These are phyloP conservation scores for Ormyrus nitidulus DNA, from an alignment of 2,888 invertebrate genomes.

Conservation along the genomic window DNA sequence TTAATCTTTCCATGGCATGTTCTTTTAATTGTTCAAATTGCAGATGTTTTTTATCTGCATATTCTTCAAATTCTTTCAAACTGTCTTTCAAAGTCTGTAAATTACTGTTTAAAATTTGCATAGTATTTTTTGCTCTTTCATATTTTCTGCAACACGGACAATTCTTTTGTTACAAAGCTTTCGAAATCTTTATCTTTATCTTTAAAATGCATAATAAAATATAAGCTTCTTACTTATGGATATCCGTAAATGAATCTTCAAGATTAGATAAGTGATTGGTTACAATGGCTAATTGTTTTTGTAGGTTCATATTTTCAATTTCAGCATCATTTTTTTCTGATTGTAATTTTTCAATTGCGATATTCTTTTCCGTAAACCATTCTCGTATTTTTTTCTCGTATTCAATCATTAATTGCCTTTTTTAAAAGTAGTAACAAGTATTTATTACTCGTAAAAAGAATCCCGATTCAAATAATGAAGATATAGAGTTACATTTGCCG, in stretches of 20 bases:
- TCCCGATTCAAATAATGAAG: background rate
- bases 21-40: slow-evolving; percentile 54
- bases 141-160: slow-evolving; percentile 45
- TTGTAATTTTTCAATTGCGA: background rate
- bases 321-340: background rate
- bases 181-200: background rate
- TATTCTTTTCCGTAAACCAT: slow-evolving; percentile 41
- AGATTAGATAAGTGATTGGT: background rate
- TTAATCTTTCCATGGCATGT: slow-evolving; percentile 54
- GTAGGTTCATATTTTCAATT: background rate
- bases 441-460: background rate
- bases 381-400: slow-evolving; percentile 46
- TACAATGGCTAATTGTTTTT: background rate
- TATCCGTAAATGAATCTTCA: slow-evolving; percentile 11
- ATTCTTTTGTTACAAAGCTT: background rate
- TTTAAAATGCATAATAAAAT: background rate
- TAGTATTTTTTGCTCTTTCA: slow-evolving; percentile 49
- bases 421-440: background rate
- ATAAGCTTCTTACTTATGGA: background rate
- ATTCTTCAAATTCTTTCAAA: slow-evolving; percentile 42
- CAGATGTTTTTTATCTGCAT: slow-evolving; percentile 46
- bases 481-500: slow-evolving; percentile 30
- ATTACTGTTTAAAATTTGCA: slow-evolving; percentile 45
- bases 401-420: slow-evolving; percentile 37
- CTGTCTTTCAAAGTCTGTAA: slow-evolving; percentile 50